phyloP scores from a whole-genome alignment of 2,797 vertebrate species.

The Aeoliscus strigatus region DNA sequence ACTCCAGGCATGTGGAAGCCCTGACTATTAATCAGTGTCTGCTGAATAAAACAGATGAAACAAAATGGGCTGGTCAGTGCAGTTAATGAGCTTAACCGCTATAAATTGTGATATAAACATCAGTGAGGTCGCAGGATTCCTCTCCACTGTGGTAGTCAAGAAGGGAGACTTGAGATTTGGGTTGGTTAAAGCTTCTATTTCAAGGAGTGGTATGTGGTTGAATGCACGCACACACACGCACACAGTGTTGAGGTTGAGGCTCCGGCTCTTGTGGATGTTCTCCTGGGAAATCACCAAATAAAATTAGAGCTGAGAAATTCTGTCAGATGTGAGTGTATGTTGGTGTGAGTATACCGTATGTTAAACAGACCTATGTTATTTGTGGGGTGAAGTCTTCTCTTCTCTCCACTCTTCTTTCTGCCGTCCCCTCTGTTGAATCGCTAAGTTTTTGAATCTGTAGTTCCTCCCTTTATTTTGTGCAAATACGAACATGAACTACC shows the following conservation, averaged over 20 bases:
- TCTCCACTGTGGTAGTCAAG: slow-evolving; percentile 5
- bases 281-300: slow-evolving; percentile 65
- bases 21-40: slow-evolving; percentile 43
- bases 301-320: slow-evolving; percentile 58
- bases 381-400: slow-evolving; percentile 7
- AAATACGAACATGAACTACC: background rate
- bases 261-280: slow-evolving; percentile 37
- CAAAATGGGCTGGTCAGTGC: slow-evolving; percentile 38
- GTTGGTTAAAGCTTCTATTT: slow-evolving; percentile 22
- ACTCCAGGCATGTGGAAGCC: slow-evolving; percentile 18
- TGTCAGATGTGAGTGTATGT: slow-evolving; percentile 9
- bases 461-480: slow-evolving; percentile 2
- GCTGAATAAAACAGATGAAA: slow-evolving; percentile 31
- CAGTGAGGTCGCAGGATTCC: slow-evolving; percentile 15
- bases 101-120: slow-evolving; percentile 33
- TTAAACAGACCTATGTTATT: slow-evolving; percentile 11
- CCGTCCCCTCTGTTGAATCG: slow-evolving; percentile 9
- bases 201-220: slow-evolving; percentile 11
- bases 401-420: background rate
- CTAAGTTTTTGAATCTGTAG: slow-evolving; percentile 10
- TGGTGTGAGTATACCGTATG: slow-evolving; percentile 14
- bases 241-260: slow-evolving; percentile 40
- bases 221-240: slow-evolving; percentile 12
- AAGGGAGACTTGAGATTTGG: slow-evolving; percentile 11
- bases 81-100: slow-evolving; percentile 41